Percentiles rank a stretch among this genome's conserved stretches.
Evolutionary conservation across 2,888 invertebrate species (phyloP).

Genomic region (Catocala fraxini): DNA sequence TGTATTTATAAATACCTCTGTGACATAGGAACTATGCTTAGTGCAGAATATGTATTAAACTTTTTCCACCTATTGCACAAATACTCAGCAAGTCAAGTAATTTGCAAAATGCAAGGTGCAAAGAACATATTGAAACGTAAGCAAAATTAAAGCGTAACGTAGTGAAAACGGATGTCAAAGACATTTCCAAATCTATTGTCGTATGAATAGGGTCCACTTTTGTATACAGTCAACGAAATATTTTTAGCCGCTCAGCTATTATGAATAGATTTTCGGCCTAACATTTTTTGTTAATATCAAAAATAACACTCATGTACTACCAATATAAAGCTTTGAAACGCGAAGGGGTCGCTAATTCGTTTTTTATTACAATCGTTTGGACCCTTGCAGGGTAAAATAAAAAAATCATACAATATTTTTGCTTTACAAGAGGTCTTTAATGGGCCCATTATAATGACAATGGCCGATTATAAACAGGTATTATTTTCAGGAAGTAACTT

Average conservation of each 20-base stretch:
- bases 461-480: slow-evolving; percentile 50
- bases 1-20: no score
- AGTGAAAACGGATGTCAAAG: neutral
- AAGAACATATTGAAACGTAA: neutral
- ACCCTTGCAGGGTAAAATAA: slow-evolving; percentile 60
- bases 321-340: slow-evolving; percentile 54
- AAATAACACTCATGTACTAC: slow-evolving; percentile 56
- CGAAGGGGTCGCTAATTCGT: slow-evolving; percentile 70
- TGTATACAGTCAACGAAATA: neutral
- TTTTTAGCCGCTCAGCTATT: slow-evolving; percentile 15
- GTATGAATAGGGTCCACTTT: neutral
- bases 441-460: slow-evolving; percentile 41
- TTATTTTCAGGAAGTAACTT: slow-evolving; percentile 35
- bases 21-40: no score
- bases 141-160: neutral
- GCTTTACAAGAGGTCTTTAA: slow-evolving; percentile 58
- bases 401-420: slow-evolving; percentile 63
- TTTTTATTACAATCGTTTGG: slow-evolving; percentile 77
- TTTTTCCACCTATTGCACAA: no score
- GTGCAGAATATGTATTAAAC: no score
- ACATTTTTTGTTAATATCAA: slow-evolving; percentile 43
- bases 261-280: slow-evolving; percentile 35
- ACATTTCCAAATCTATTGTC: neutral
- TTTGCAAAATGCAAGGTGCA: neutral
- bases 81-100: no score